A percentile compares a stretch with the other conserved stretches of the same genome.
Conservation (phyloP, 35 echinoderm and acorn worm genomes). For the Apostichopus californicus region DNA sequence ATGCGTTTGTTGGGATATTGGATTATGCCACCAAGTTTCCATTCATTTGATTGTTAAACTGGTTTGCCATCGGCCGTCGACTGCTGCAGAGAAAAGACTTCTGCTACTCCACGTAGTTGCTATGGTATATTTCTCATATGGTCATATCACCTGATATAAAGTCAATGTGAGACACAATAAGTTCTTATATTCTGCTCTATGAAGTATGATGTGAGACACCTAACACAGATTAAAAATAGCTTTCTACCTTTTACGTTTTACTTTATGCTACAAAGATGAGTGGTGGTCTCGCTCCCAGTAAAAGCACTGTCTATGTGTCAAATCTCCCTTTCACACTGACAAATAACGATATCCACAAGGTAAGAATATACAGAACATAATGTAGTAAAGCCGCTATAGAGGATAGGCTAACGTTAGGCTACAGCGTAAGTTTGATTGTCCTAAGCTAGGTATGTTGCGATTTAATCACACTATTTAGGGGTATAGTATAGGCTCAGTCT, state of each 20-base stretch:
- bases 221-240: no score
- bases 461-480: background rate
- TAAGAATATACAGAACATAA: slow-evolving; percentile 2
- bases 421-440: background rate
- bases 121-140: background rate
- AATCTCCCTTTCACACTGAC: slow-evolving; percentile 95
- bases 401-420: no score
- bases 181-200: no score
- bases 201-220: no score
- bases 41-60: no score
- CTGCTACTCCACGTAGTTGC: background rate
- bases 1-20: no score
- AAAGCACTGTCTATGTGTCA: slow-evolving; percentile 96
- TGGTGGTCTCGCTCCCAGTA: slow-evolving; percentile 95
- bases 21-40: no score
- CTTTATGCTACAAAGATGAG: slow-evolving; percentile 63
- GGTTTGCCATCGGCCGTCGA: background rate
- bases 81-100: background rate
- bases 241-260: no score
- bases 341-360: slow-evolving; percentile 96
- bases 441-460: background rate
- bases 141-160: background rate
- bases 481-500: no score
- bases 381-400: background rate
- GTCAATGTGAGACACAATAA: background rate